Evolutionary conservation across 2,113 vertebrate genomes (phyloP), one percentile per base, ranked within the genome.

Genomic region (Aspiorhynchus laticeps): DNA sequence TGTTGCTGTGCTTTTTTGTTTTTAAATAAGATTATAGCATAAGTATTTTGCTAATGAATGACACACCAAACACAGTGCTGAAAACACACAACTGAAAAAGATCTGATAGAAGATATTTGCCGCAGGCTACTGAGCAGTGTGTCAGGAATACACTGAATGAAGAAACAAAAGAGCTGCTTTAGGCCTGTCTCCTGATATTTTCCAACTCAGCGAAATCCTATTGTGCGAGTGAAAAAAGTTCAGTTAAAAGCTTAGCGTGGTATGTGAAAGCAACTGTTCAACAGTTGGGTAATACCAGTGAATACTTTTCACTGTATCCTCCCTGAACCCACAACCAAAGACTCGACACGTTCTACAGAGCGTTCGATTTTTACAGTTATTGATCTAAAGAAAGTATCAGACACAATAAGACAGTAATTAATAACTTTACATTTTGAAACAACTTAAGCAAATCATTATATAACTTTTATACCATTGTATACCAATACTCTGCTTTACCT

Each of bases 131-230:
- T 87, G 88, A 87, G 88, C 91, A 89, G 88, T 86, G 87, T 85
- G 84, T 90, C 83, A 59, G 65, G 91, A 87, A 92, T 88, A 26
- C 67, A 88, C 91, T 92, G 91, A 94, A 95, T 93, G 93, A 93
- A 93, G 92, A 92, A 93, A 95, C 94, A 95, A 95, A 94, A 93
- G 93, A 90, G 91, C 89, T 88, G 92, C 93, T 94, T 91, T 94
- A 91, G 93, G 93, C 92, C 94, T 95, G 95, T 94, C 94, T 94
- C 92, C 93, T 93, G 93, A 91, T 93, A 94, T 94, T 95, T 95
- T 95, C 93, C 93, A 94, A 93, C 93, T 94, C 95, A 94, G 94
- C 93, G 93, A 92, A 95, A 94, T 93, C 92, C 91, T 87, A 92
- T 94, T 95, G 93, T 94, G 91, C 69, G 86, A 90, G 89, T 91